Evolutionary conservation across 2,888 invertebrate species (phyloP).

Genomic region (Abscondita cerata): DNA sequence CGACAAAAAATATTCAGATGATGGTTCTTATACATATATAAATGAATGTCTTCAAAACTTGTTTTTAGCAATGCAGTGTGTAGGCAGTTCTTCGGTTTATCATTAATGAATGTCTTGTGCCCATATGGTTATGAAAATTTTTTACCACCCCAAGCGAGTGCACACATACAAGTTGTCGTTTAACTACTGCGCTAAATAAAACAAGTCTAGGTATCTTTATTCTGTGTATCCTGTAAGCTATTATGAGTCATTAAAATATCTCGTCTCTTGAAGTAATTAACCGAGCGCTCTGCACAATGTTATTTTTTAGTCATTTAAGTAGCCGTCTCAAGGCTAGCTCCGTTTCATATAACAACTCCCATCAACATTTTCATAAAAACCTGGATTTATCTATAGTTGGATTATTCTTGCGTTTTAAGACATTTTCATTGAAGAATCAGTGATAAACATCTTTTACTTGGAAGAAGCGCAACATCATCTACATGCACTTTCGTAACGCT

Average conservation of each 20-base stretch:
- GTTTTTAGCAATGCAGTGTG: no score
- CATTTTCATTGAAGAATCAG: not conserved
- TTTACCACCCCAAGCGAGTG: conserved; percentile 9
- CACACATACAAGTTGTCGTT: not conserved
- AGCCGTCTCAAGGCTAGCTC: conserved; percentile 36
- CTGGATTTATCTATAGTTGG: no score
- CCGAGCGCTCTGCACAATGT: conserved; percentile 33
- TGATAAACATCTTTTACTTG: no score
- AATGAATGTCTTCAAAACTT: no score
- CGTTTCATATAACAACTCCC: conserved; percentile 31
- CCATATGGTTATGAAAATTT: no score
- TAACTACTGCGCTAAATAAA: conserved; percentile 14
- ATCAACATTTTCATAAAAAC: conserved; percentile 23
- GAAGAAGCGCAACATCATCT: no score
- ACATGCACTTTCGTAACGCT: no score
- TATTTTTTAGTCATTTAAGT: conserved; percentile 35
- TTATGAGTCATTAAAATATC: conserved; percentile 37
- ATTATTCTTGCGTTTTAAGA: not conserved
- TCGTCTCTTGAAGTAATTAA: conserved; percentile 36
- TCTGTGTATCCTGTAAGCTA: conserved; percentile 23
- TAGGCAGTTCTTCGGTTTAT: no score
- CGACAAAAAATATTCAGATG: no score
- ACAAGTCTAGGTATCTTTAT: conserved; percentile 22
- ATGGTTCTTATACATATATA: no score
- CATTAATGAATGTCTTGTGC: no score